Evolutionary conservation across 1,140 invertebrate genomes (phyloP).

Genomic region (Drosophila biarmipes): DNA sequence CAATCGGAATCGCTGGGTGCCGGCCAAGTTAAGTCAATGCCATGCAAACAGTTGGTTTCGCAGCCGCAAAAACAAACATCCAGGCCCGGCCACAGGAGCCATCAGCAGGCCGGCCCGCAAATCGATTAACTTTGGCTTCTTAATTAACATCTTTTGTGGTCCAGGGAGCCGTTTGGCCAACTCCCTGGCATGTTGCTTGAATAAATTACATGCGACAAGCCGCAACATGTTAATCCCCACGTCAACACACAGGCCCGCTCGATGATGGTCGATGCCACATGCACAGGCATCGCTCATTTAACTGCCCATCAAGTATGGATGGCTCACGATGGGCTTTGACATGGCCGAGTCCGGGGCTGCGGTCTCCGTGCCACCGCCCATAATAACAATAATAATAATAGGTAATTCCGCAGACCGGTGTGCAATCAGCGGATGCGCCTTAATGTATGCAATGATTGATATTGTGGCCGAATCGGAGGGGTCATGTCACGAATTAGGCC

Average conservation of each 20-base stretch:
- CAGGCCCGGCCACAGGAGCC: constrained; percentile 36
- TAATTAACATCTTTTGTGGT: constrained; percentile 76
- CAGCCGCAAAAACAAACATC: constrained; percentile 24
- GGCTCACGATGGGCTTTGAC: background rate
- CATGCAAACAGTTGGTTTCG: constrained; percentile 42
- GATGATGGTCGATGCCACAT: constrained; percentile 18
- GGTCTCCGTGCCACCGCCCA: constrained; percentile 38
- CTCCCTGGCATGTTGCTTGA: constrained; percentile 37
- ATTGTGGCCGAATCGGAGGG: constrained; percentile 19
- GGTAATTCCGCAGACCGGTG: constrained; percentile 19
- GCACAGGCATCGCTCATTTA: constrained; percentile 43
- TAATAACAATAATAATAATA: constrained; percentile 54
- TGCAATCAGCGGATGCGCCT: constrained; percentile 34
- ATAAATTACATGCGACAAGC: constrained; percentile 55
- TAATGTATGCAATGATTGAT: constrained; percentile 56
- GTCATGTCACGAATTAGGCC: constrained; percentile 28
- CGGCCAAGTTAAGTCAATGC: background rate
- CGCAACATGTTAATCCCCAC: constrained; percentile 53
- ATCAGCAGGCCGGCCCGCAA: constrained; percentile 55
- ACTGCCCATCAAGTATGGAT: constrained; percentile 43
- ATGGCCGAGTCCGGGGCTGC: background rate
- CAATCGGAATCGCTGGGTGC: constrained; percentile 9
- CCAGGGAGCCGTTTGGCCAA: constrained; percentile 16
- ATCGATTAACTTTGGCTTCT: constrained; percentile 79
- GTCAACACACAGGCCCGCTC: constrained; percentile 26